Conservation (phyloP, 2,113 vertebrate genomes). For the Boleophthalmus pectinirostris region DNA sequence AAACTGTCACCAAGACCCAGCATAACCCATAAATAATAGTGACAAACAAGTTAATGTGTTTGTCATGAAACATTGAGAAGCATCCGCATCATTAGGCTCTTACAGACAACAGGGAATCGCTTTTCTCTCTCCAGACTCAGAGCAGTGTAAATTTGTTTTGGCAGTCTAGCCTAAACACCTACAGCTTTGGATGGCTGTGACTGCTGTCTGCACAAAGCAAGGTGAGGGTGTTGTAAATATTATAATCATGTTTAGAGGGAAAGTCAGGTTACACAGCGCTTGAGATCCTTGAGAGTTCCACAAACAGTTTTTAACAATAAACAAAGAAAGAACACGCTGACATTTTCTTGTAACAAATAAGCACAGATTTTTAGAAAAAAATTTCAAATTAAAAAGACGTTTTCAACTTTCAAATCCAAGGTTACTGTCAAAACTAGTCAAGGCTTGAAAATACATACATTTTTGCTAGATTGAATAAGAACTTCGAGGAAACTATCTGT, state of each 20-base stretch:
- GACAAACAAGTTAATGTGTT: neutral
- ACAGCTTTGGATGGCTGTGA: slow-evolving; percentile 28
- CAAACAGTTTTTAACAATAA: neutral
- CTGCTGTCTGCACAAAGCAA: slow-evolving; percentile 46
- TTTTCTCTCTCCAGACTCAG: neutral
- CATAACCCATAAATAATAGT: neutral
- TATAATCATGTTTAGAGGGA: slow-evolving; percentile 59
- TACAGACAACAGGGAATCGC: neutral
- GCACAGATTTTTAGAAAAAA: neutral
- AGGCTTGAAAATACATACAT: neutral
- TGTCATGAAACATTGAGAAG: neutral
- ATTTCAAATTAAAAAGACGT: neutral
- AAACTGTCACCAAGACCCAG: neutral
- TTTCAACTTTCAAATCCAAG: no score
- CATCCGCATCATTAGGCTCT: neutral
- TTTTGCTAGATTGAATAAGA: neutral
- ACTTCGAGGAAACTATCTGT: neutral
- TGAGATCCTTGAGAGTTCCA: neutral
- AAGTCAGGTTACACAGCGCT: slow-evolving; percentile 33
- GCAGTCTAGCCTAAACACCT: slow-evolving; percentile 1
- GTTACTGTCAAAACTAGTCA: no score
- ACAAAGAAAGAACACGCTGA: neutral
- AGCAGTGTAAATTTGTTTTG: slow-evolving; percentile 29
- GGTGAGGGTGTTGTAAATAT: slow-evolving; percentile 63
- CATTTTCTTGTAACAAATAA: neutral